A percentile compares a stretch with the other conserved stretches of the same genome.
phyloP scores from a whole-genome alignment of 2,113 vertebrate species.

The Corythaeola cristata region DNA sequence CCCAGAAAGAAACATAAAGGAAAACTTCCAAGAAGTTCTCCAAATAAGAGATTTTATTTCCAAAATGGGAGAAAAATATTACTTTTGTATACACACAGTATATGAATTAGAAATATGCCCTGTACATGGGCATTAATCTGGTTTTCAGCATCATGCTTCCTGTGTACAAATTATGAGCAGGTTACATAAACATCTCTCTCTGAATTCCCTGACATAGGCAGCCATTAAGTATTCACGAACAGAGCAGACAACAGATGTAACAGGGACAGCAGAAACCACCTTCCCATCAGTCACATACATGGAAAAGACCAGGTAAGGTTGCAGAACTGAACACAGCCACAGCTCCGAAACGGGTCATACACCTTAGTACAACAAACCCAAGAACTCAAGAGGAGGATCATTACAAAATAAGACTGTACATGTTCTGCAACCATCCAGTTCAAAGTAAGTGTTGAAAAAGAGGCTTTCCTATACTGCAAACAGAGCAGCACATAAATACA shows the following conservation, averaged over 20 bases:
- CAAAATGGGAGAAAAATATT: neutral
- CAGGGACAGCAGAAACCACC: neutral
- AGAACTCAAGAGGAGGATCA: neutral
- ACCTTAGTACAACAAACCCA: neutral
- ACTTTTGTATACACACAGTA: neutral
- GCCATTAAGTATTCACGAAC: conserved; percentile 8
- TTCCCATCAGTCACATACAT: neutral
- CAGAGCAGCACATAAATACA: neutral
- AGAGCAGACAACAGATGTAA: neutral
- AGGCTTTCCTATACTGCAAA: neutral
- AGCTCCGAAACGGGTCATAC: neutral
- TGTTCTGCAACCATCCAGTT: neutral
- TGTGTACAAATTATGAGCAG: neutral
- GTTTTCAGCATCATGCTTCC: neutral
- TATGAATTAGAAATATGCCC: neutral
- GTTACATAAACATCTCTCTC: neutral
- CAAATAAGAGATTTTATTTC: neutral
- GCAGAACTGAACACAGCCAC: neutral
- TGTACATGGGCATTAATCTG: neutral
- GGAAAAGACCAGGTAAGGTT: neutral
- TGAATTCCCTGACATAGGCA: neutral
- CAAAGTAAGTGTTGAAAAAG: neutral
- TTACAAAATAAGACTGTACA: neutral
- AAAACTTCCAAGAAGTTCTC: neutral
- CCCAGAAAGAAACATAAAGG: neutral